Conservation (phyloP, 2,888 invertebrate species). For the Oscheius onirici region DNA sequence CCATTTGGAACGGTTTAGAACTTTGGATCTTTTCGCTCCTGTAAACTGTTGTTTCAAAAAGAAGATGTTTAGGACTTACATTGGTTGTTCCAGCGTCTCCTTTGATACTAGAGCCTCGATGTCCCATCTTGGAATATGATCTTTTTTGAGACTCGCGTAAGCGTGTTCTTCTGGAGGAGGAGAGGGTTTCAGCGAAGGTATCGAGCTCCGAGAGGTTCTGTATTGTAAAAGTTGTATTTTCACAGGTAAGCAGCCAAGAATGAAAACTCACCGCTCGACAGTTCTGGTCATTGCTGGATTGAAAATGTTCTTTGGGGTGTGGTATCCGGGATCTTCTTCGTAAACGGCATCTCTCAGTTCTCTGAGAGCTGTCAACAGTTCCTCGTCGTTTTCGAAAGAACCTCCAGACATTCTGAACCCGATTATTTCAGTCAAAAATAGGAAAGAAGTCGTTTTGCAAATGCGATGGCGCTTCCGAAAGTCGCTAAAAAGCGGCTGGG, state of each 20-base stretch:
- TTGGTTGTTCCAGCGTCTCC: background rate
- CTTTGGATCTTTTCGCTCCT: background rate
- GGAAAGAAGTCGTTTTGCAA: background rate
- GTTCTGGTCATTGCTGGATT: constrained; percentile 20
- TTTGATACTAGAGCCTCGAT: constrained; percentile 11
- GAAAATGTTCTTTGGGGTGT: constrained; percentile 33
- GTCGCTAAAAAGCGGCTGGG: background rate
- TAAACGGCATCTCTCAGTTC: constrained; percentile 6
- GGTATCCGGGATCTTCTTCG: constrained; percentile 26
- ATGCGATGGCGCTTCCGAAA: background rate
- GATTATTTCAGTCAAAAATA: background rate
- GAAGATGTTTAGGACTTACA: background rate
- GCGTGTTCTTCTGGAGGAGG: constrained; percentile 13
- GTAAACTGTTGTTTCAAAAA: background rate
- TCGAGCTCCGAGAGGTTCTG: constrained; percentile 9
- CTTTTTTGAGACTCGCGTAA: constrained; percentile 13
- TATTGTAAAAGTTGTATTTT: too few relatives aligned
- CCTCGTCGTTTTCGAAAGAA: constrained; percentile 24
- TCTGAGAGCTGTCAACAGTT: constrained; percentile 12
- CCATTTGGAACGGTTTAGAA: background rate
- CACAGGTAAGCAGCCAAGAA: background rate
- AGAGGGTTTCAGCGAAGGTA: background rate
- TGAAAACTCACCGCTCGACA: constrained; percentile 2
- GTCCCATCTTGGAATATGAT: constrained; percentile 2
- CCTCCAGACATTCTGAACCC: constrained; percentile 6